Evolutionary conservation across 2,888 invertebrate species (phyloP), one percentile per base, ranked within the genome.

Genomic region (Agonopterix alstromeriana): DNA sequence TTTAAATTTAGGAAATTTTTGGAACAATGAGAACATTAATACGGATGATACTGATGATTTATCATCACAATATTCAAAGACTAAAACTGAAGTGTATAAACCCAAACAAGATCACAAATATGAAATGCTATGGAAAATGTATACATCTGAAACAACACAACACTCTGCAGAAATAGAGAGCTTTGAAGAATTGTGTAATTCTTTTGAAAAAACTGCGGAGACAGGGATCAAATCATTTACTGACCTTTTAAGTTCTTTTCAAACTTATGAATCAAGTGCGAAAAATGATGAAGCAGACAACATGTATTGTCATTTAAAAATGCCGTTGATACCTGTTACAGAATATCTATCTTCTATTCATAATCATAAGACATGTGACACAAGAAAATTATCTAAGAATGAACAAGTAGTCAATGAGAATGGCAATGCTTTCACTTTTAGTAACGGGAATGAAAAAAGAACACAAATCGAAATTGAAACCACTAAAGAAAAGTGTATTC

Each of bases 231-330:
- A 75, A 50, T 56, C 72, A 12, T 82, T 82, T 55, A 53, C 62
- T 53, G 73, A 78, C 51, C 65, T 81, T 51, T 45, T 81, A 43
- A 53, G 56, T 36, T 77, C 79, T 41, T 80, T 69, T 62, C 43
- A 73, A 54, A 54, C 49, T 46, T 48, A 53, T 48, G n/a, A 38
- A 27, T 27, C 27, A 27, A 27, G 27, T 27, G 27, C 7, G 5
- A 27, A 27, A 38, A 38, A 38, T 38, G 1, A n/a, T 38, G 38
- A 10, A n/a, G n/a, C 4, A 38, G 38, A 38, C 9, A 38, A 38
- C n/a, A 38, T n/a, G n/a, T 38, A 38, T 38, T n/a, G n/a, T 38
- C 38, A 38, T 38, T 38, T 38, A 1, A 9, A 35, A 56, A 27
- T 8, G 38, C 10, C 38, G 10, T 3, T 35, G 10, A 42, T 35